phyloP scores from a whole-genome alignment of 2,113 vertebrate genomes.

The Malurus elegans region DNA sequence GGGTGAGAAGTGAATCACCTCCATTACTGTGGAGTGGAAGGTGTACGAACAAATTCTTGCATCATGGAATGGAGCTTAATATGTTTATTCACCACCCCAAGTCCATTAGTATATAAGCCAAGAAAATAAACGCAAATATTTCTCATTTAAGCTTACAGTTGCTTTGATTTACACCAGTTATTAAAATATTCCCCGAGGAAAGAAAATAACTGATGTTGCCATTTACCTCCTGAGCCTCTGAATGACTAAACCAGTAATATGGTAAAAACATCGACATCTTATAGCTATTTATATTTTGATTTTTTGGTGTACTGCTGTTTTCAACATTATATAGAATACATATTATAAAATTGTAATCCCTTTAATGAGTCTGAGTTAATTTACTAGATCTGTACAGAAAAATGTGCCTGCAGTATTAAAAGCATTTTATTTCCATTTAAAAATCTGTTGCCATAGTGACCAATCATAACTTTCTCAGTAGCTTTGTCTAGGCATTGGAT shows the following conservation, averaged over 20 bases:
- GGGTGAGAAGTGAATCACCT: not conserved
- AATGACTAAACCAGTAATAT: not conserved
- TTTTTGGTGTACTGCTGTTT: not conserved
- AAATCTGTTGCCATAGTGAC: conserved; percentile 61
- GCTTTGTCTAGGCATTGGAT: conserved; percentile 23
- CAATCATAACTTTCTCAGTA: conserved; percentile 22
- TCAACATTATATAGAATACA: not conserved
- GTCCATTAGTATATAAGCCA: not conserved
- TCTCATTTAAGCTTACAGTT: not conserved
- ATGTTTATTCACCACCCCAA: not conserved
- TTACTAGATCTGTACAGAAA: not conserved
- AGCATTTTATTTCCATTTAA: conserved; percentile 46
- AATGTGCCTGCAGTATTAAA: conserved; percentile 8
- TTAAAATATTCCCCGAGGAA: conserved; percentile 1
- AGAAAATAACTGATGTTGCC: not conserved
- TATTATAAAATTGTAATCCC: not conserved
- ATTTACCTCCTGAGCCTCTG: not conserved
- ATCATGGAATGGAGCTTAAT: not conserved
- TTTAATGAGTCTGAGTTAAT: not conserved
- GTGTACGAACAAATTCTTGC: not conserved
- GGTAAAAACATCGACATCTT: not conserved
- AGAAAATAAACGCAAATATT: conserved; percentile 13
- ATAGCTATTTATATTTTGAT: not conserved
- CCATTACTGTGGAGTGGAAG: not conserved
- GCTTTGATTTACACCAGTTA: not conserved